Base-by-base conservation (phyloP, 2,797 vertebrate genomes). In the Acanthornis magna region DNA sequence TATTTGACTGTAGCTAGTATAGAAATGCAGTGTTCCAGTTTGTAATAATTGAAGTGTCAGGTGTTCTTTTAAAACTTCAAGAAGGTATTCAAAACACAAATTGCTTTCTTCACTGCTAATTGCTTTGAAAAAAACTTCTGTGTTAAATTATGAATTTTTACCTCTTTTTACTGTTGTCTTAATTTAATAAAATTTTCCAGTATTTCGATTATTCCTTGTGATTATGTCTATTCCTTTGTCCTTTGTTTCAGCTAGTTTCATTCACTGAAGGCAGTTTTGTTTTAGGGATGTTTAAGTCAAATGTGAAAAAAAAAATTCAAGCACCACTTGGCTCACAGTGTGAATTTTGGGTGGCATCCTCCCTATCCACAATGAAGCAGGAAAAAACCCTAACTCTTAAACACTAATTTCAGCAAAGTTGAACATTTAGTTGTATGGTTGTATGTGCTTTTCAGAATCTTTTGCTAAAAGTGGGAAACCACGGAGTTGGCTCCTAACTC, bases 281-380 rank as follows among this genome's bases (percentile, higher is more conserved):
- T 92, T 91, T 53, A 84, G 47, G 50, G n/a, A 5, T 73, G 19
- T 75, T 93, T 21, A 86, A 91, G 34, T 43, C 15, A 79, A 93
- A 78, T 20, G 4, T 45, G 38, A 36, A 74, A 85, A 85, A 85
- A 85, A 54, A 54, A 66, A 22, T 27, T 72, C 10, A 76, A 77
- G 12, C 29, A 36, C 8, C 6, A 2, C 23, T 81, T 92, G 48
- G 16, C 60, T 94, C 53, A 16, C 29, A 47, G 1, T 55, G 19
- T 75, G 76, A 88, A 21, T 26, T 93, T 88, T 67, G 50, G 9
- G 55, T 73, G 27, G 32, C 30, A 72, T 6, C 2, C 18, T 10
- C 8, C 13, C 5, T n/a, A 7, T 1, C 9, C 4, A 0, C 7
- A 48, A 0, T 54, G 27, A 74, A 89, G 34, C 23, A 45, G 53